Base-by-base conservation (phyloP, 2,888 invertebrate genomes). In the Dryocosmus kuriphilus region DNA sequence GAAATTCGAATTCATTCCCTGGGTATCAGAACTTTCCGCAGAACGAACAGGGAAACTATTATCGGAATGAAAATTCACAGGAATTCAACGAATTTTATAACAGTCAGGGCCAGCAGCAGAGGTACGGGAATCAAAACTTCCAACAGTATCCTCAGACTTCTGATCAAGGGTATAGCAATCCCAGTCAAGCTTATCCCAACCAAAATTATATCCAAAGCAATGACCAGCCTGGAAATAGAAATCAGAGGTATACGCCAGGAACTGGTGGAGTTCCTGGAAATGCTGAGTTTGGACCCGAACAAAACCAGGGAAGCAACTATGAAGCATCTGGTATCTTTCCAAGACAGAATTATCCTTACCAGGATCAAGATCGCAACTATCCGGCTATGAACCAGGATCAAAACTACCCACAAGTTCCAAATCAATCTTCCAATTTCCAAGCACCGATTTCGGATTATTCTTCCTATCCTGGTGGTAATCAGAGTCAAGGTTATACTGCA, bases 1-100 rank as follows among this genome's bases (percentile, higher is more conserved):
- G 84, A n/a, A 89, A 87, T 73, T 79, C 87, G 4, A 89, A 88
- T 41, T 65, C 78, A 1, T 74, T 22, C 38, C 80, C 89, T 19
- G 73, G 83, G 80, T 74, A 90, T 80, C 88, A 86, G 75, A 89
- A 89, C 78, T 90, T 88, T 73, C 85, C 89, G 62, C 78, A 85
- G 1, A 90, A 88, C 75, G 90, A 89, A 24, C 89, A 87, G 75
- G 86, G 84, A 7, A 87, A 88, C 77, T 90, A 90, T 82, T 90
- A 89, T 74, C 86, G 88, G 9, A 88, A 86, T 74, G 90, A 90
- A 41, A 84, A 83, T 51, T 84, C 86, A 77, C 84, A 85, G 57
- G 90, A 87, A 63, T 87, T 84, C 60, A 85, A 83, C 60, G 86
- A 90, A 60, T 90, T 89, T 79, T 90, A 90, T 62, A 88, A 88